A percentile compares a stretch with the other conserved stretches of the same genome.
phyloP scores from a whole-genome alignment of 2,113 vertebrate genomes.

The Nothocercus nigrocapillus region DNA sequence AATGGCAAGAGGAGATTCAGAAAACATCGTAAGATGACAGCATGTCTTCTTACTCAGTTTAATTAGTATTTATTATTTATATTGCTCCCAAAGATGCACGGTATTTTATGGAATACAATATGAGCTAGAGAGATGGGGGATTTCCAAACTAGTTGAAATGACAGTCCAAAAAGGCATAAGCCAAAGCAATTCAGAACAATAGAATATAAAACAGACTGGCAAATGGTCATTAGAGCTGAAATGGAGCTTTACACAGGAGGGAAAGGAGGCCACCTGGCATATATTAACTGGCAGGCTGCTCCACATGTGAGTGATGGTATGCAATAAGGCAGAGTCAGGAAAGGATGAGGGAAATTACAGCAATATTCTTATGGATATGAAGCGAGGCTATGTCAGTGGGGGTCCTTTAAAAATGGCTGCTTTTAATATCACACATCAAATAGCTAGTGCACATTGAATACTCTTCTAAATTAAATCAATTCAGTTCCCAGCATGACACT shows the following conservation, averaged over 20 bases:
- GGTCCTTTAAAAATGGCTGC: constrained; percentile 18
- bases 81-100: neutral
- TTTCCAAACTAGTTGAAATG: neutral
- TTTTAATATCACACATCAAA: constrained; percentile 54
- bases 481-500: constrained; percentile 37
- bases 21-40: neutral
- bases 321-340: neutral
- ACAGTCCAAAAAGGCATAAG: neutral
- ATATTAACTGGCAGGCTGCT: neutral
- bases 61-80: neutral
- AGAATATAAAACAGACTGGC: neutral
- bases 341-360: constrained; percentile 32
- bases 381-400: constrained; percentile 7
- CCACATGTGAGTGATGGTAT: neutral
- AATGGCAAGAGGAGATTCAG: neutral
- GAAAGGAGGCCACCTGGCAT: neutral
- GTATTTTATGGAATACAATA: neutral
- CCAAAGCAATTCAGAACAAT: neutral
- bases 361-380: constrained; percentile 29
- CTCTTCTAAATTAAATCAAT: constrained; percentile 56
- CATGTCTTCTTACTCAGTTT: neutral
- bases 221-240: constrained; percentile 15
- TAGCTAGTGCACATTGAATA: constrained; percentile 44
- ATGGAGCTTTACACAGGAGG: neutral
- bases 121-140: neutral